Percentiles rank a stretch among this genome's conserved stretches.
Evolutionary conservation across 2,797 vertebrate genomes (phyloP).

Genomic region (Salmo trutta): DNA sequence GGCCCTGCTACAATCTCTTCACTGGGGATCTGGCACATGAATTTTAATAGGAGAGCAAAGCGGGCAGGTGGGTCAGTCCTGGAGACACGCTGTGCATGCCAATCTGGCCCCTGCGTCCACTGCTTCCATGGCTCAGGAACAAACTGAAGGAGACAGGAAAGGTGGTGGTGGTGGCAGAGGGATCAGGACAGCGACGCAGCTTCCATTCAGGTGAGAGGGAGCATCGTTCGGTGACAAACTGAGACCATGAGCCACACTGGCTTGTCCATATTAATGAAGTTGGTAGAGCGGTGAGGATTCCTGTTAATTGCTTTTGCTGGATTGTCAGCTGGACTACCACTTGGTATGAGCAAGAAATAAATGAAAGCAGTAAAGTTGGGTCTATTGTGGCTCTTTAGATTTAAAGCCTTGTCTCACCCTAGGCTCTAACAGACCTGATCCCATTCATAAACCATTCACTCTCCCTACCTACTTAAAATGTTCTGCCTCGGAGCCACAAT

Average conservation of each 20-base stretch:
- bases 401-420: background rate
- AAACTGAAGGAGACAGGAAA: conserved; percentile 38
- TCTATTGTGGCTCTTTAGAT: background rate
- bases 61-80: conserved; percentile 61
- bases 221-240: conserved; percentile 30
- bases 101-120: conserved; percentile 60
- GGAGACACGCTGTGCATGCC: conserved; percentile 69
- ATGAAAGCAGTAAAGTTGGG: background rate
- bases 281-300: conserved; percentile 1
- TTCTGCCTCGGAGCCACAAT: conserved; percentile 60
- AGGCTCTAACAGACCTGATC: background rate
- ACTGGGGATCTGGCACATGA: conserved; percentile 73
- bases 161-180: conserved; percentile 47
- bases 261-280: conserved; percentile 49
- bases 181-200: conserved; percentile 59
- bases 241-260: conserved; percentile 21
- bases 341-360: background rate
- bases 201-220: conserved; percentile 57
- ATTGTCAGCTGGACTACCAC: background rate
- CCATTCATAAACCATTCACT: conserved; percentile 1
- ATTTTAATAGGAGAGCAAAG: conserved; percentile 73
- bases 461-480: conserved; percentile 39
- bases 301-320: conserved; percentile 16
- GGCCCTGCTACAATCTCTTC: conserved; percentile 69
- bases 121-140: conserved; percentile 56